Evolutionary conservation across 2,888 invertebrate genomes (phyloP).

Genomic region (Orthonevra nobilis): DNA sequence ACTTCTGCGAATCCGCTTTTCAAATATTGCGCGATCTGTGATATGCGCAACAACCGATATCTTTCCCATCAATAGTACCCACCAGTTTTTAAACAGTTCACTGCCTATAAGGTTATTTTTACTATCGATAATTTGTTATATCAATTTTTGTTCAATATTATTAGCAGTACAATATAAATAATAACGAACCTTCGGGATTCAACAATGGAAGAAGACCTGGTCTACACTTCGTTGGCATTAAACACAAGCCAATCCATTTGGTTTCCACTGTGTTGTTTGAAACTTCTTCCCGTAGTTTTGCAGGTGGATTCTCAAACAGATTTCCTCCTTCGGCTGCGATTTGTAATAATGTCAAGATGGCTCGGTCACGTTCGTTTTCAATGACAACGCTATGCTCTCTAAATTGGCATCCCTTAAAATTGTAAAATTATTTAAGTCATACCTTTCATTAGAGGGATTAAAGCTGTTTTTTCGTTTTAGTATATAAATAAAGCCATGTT

Average conservation of each 20-base stretch:
- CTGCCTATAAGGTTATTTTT: too few relatives aligned
- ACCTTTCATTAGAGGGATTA: too few relatives aligned
- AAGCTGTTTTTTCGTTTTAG: too few relatives aligned
- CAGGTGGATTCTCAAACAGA: slow-evolving; percentile 76
- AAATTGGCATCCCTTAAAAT: slow-evolving; percentile 86
- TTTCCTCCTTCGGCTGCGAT: slow-evolving; percentile 77
- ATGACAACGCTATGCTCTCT: slow-evolving; percentile 86
- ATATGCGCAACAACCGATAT: too few relatives aligned
- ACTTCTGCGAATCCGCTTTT: too few relatives aligned
- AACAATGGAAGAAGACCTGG: slow-evolving; percentile 78
- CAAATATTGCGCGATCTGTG: too few relatives aligned
- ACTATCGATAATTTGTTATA: too few relatives aligned
- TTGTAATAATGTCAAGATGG: slow-evolving; percentile 81
- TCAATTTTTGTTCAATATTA: too few relatives aligned
- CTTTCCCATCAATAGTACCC: too few relatives aligned
- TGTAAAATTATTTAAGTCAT: neutral
- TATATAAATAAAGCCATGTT: too few relatives aligned
- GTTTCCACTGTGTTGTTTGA: slow-evolving; percentile 73
- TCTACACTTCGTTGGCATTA: slow-evolving; percentile 78
- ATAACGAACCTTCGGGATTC: slow-evolving; percentile 74
- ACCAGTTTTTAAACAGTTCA: too few relatives aligned
- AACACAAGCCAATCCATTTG: slow-evolving; percentile 77
- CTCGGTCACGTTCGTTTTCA: slow-evolving; percentile 84
- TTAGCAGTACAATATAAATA: too few relatives aligned
- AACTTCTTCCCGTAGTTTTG: slow-evolving; percentile 73